Evolutionary conservation across 2,113 vertebrate genomes (phyloP).

Genomic region (Neodon shergylaensis): DNA sequence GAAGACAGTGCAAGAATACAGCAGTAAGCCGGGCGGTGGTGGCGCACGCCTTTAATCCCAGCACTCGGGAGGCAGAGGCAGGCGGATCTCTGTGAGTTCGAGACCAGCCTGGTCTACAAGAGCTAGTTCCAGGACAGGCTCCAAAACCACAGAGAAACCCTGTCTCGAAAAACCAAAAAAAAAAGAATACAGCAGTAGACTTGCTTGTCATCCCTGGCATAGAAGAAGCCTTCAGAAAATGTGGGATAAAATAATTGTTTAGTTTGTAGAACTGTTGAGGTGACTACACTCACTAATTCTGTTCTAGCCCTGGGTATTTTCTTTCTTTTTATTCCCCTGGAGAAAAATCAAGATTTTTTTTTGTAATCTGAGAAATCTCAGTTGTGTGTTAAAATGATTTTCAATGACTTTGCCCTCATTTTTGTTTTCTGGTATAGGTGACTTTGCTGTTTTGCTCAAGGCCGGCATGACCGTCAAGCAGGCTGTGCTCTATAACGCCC

Average conservation of each 20-base stretch:
- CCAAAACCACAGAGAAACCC: too few relatives aligned
- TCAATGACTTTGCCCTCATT: not conserved
- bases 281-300: not conserved
- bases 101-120: too few relatives aligned
- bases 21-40: not conserved
- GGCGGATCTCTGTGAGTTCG: too few relatives aligned
- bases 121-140: too few relatives aligned
- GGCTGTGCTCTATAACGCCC: conserved; percentile 95
- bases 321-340: conserved; percentile 15
- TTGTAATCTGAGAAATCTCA: not conserved
- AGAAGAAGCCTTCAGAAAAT: not conserved
- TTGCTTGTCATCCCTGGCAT: not conserved
- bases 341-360: not conserved
- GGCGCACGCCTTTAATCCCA: too few relatives aligned
- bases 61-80: too few relatives aligned
- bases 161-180: too few relatives aligned
- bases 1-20: not conserved
- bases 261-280: not conserved
- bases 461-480: conserved; percentile 98
- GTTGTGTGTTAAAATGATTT: not conserved
- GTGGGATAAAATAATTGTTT: not conserved
- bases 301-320: not conserved
- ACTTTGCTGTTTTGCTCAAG: conserved; percentile 97
- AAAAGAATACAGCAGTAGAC: not conserved
- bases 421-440: conserved; percentile 86